These are phyloP conservation scores for Podabrus alpinus DNA, from an alignment of 2,888 invertebrate species.

Conservation along the genomic window DNA sequence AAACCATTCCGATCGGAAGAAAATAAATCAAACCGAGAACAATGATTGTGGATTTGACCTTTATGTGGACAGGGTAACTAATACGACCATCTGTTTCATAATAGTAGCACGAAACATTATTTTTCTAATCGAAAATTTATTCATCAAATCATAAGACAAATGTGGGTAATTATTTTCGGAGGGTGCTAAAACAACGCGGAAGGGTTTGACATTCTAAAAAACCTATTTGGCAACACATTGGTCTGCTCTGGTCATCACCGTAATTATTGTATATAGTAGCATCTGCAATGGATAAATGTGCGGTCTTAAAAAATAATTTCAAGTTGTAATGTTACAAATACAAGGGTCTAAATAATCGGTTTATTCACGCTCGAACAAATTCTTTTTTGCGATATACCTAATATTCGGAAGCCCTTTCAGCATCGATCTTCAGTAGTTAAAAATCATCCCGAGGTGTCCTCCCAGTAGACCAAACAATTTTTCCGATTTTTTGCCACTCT, in stretches of 20 bases:
- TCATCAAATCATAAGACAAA: constrained; percentile 8
- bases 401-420: constrained; percentile 42
- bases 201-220: constrained; percentile 12
- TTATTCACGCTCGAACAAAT: constrained; percentile 48
- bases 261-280: background rate
- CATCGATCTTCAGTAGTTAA: constrained; percentile 41
- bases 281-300: background rate
- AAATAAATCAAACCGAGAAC: constrained; percentile 37
- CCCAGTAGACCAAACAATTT: constrained; percentile 15
- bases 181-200: constrained; percentile 2
- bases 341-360: constrained; percentile 46
- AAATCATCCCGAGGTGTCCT: constrained; percentile 39
- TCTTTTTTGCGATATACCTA: background rate
- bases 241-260: background rate
- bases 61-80: constrained; percentile 49
- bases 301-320: background rate
- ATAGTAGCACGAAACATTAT: background rate
- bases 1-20: constrained; percentile 22
- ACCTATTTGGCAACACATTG: background rate
- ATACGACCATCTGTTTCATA: constrained; percentile 37
- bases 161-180: constrained; percentile 3
- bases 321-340: background rate
- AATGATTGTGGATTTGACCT: constrained; percentile 51
- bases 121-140: background rate
- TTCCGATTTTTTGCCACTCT: background rate